Evolutionary conservation across 2,113 vertebrate species (phyloP), one percentile per base, ranked within the genome.

Genomic region (Sturnus vulgaris): DNA sequence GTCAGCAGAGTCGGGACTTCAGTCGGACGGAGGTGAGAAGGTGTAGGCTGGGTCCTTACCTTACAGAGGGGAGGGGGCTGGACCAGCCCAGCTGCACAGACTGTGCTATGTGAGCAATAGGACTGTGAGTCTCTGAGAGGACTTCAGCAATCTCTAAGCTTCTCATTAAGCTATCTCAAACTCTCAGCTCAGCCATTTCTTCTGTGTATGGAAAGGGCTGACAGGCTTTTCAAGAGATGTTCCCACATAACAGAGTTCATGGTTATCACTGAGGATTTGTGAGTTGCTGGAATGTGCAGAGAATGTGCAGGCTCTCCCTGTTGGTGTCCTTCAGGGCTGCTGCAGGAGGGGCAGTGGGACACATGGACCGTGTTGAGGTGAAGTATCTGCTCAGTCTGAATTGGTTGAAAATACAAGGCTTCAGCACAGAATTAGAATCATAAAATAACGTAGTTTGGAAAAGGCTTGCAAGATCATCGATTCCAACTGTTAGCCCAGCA

Each of bases 21-120:
- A 70, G 92, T 86, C 68, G 94, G 53, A 61, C 92, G 5, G 98
- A 98, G 98, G 98, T 98, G 95, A 98, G 97, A 37, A 61, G 47
- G 22, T 6, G 1, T 24, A 7, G 39, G 46, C 30, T 39, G 21
- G 15, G 17, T 11, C 12, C 42, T 39, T 39, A 1, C 35, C 35
- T 69, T 33, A 33, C 56, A 30, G 39, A 39, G 63, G 31, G 23
- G 46, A 52, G 78, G 57, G 56, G 72, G 56, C 44, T 65, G 75
- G 52, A 7, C 4, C 22, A 66, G 31, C 72, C 4, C 22, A 66
- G 31, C 72, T 52, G 86, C 72, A 52, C 17, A 4, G 18, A 33
- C 23, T 76, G 23, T 35, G 61, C 52, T 66, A 7, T n/a, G n/a
- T 6, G 9, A 70, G 77, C 76, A 28, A 61, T 50, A 64, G 49